Base-by-base conservation (phyloP, 2,888 invertebrate species). In the Gonocerus acuteangulatus region DNA sequence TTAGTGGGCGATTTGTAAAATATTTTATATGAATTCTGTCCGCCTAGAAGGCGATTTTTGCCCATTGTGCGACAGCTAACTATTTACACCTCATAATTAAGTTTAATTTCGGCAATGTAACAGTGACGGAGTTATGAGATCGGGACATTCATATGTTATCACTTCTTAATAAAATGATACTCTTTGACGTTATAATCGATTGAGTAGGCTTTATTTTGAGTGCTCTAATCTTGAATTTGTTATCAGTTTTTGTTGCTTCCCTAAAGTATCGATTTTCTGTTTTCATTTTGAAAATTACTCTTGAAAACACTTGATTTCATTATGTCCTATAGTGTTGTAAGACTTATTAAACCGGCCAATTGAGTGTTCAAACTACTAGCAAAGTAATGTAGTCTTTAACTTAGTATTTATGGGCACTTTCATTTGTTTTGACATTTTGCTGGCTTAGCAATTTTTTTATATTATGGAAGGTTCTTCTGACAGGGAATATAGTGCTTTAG, bases 401-500 rank as follows among this genome's bases (percentile, higher is more conserved):
- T 9, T n/a, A 9, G 7, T 9, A 39, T 15, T n/a, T 39, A 11
- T 39, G 13, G 39, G 39, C 4, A 39, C 15, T 11, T 39, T 39
- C 39, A 11, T n/a, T 3, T 39, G 13, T 39, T 39, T 39, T 9
- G n/a, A 39, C 39, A 13, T n/a, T n/a, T 39, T 15, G n/a, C 39
- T 11, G n/a, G 4, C 9, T 39, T 39, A 39, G 39, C 13, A 39
- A 39, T 9, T n/a, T 9, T 39, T 39, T 15, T 6, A 39, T 42
- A 52, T 22, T 15, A 52, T 52, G 52, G 52, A 52, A 36, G 52
- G 39, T 2, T 15, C 52, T 22, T n/a, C 52, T 36, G 52, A 52
- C 39, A 36, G 52, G 9, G 52, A 92, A 78, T 88, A 87, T 74
- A 88, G 89, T 74, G 91, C 90, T 69, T 79, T 95, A 72, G 95